These are phyloP conservation scores for Euwallacea fornicatus DNA, from an alignment of 1,140 invertebrate species.

Conservation along the genomic window DNA sequence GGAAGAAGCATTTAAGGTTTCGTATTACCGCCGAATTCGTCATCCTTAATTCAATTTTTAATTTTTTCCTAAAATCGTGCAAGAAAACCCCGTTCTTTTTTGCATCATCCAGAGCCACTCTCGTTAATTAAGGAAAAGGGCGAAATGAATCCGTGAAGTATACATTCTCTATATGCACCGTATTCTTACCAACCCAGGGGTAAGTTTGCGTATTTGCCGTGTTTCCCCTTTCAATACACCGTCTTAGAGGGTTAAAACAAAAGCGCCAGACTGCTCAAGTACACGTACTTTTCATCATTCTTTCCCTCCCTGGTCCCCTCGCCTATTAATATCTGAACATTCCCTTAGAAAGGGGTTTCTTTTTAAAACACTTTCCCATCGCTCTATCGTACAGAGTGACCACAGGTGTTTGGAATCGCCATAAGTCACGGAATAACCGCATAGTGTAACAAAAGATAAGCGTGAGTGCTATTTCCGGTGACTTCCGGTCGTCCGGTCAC, in stretches of 20 bases:
- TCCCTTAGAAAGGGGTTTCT: constrained; percentile 27
- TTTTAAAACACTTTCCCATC: background rate
- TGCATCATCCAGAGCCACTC: constrained; percentile 23
- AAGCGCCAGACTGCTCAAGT: constrained; percentile 46
- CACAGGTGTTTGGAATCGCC: constrained; percentile 7
- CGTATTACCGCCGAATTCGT: background rate
- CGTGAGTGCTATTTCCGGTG: constrained; percentile 7
- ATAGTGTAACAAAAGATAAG: constrained; percentile 15
- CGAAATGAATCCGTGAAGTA: constrained; percentile 22
- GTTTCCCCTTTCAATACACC: constrained; percentile 44
- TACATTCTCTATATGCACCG: constrained; percentile 14
- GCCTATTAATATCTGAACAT: constrained; percentile 47
- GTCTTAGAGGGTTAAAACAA: constrained; percentile 47
- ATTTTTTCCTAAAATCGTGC: too few species aligned
- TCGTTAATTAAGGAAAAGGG: constrained; percentile 29
- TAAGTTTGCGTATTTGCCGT: constrained; percentile 41
- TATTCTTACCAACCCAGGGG: constrained; percentile 29
- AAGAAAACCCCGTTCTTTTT: constrained; percentile 1
- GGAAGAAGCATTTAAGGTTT: constrained; percentile 48
- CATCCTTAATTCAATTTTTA: background rate
- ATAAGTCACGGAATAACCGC: constrained; percentile 8
- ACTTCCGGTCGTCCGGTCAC: constrained; percentile 27
- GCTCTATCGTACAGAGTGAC: background rate
- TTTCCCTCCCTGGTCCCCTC: constrained; percentile 16
- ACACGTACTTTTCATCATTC: constrained; percentile 35